Evolutionary conservation across 2,113 vertebrate species (phyloP), one percentile per base, ranked within the genome.

Genomic region (Caretta caretta): DNA sequence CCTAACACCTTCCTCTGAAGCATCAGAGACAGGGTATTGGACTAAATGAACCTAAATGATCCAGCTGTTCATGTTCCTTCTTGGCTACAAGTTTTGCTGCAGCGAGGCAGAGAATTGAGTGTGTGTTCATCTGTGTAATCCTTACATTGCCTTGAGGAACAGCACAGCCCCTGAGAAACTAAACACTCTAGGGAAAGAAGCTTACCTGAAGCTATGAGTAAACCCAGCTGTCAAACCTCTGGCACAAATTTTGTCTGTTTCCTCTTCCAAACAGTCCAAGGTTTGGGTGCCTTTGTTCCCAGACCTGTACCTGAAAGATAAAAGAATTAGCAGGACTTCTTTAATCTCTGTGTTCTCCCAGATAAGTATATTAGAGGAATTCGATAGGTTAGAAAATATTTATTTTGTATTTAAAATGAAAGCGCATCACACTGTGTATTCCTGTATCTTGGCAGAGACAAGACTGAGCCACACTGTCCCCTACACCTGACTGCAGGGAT

Each of bases 241-340:
- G 95, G 92, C 93, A 95, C 12, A 94, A 91, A 92, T 95, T 97
- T 96, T 91, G 95, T 92, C 93, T 96, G 95, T 96, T 97, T 97
- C 93, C 93, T 95, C 51, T 92, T 94, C 94, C 96, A 97, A 96
- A 94, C 91, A 83, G 82, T 95, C 93, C 93, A 96, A 91, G 89
- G 95, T 94, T 96, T 95, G 86, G 83, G 90, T 93, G 93, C 75
- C 93, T 97, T 97, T 97, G 92, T 97, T 97, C 97, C 90, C 95
- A 96, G 72, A 51, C 27, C 96, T 98, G 97, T 96, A 98, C 97
- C 97, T 96, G 96, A 97, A 97, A 97, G 97, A 98, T 98, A 98
- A 97, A 98, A 91, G 96, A 96, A 97, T 98, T 98, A 98, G 93
- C 54, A 87, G 95, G 97, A 92, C 89, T 96, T 93, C 92, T 95